Evolutionary conservation across 2,113 vertebrate genomes (phyloP).

Genomic region (Tragelaphus imberbis): DNA sequence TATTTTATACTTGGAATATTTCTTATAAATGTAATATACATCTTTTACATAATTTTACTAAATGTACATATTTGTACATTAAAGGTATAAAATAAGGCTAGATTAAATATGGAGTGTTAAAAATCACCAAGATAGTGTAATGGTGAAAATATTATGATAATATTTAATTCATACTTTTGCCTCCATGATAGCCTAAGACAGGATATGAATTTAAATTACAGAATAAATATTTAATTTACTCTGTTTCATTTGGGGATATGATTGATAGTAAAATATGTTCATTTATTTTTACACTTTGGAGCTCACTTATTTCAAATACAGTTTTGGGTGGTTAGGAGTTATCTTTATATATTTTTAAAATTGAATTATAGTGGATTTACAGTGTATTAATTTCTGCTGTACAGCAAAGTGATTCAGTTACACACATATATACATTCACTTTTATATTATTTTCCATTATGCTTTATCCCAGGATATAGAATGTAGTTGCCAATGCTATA

Average conservation of each 20-base stretch:
- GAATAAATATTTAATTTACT: constrained; percentile 34
- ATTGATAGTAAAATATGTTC: not conserved
- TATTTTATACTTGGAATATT: not conserved
- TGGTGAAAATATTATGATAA: constrained; percentile 20
- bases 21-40: not conserved
- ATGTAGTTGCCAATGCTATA: not conserved
- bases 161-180: constrained; percentile 31
- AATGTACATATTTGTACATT: not conserved
- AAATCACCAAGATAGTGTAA: not conserved
- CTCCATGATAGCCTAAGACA: not conserved
- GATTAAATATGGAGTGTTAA: not conserved
- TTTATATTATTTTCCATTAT: not conserved
- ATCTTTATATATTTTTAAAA: not conserved
- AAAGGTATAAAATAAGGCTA: not conserved
- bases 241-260: not conserved
- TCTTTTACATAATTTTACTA: not conserved
- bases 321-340: not conserved
- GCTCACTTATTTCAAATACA: not conserved
- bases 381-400: not conserved
- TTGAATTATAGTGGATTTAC: not conserved
- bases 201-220: constrained; percentile 23
- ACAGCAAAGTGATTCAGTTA: not conserved
- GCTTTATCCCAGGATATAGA: not conserved
- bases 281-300: constrained; percentile 6
- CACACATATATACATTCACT: not conserved